phyloP scores from a whole-genome alignment of 2,888 invertebrate genomes.

The Parnassius glacialis region DNA sequence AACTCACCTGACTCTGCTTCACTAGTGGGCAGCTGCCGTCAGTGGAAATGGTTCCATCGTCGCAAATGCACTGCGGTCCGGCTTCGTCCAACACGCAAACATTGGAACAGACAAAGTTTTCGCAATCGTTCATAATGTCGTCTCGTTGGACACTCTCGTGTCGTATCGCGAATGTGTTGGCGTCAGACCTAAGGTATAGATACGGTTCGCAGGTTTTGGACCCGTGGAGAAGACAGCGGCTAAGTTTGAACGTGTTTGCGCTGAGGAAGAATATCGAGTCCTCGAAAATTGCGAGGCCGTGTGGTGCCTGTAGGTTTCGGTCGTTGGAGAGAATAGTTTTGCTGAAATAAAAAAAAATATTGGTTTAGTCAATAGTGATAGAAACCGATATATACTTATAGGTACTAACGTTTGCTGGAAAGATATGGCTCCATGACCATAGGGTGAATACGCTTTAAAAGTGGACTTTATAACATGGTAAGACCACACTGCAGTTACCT shows the following conservation, averaged over 20 bases:
- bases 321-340: constrained; percentile 65
- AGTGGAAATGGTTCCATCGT: constrained; percentile 59
- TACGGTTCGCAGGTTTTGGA: constrained; percentile 73
- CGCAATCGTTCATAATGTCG: constrained; percentile 69
- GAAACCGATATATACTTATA: too few relatives aligned
- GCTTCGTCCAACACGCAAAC: constrained; percentile 80
- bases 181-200: constrained; percentile 62
- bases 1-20: constrained; percentile 43
- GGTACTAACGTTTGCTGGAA: too few relatives aligned
- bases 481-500: too few relatives aligned
- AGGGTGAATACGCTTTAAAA: too few relatives aligned
- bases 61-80: constrained; percentile 72
- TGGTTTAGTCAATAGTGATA: too few relatives aligned
- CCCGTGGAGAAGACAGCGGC: constrained; percentile 83
- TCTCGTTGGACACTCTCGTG: constrained; percentile 56
- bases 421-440: too few relatives aligned
- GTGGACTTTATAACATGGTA: too few relatives aligned
- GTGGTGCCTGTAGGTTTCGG: constrained; percentile 77
- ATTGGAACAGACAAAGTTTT: constrained; percentile 71
- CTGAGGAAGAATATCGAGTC: constrained; percentile 87
- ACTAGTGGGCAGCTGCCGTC: constrained; percentile 43
- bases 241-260: constrained; percentile 75
- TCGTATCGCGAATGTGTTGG: constrained; percentile 50
- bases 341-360: constrained; percentile 41
- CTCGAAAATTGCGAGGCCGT: constrained; percentile 86